These are phyloP conservation scores for Dissostichus mawsoni DNA, from an alignment of 2,113 vertebrate species.

Conservation along the genomic window DNA sequence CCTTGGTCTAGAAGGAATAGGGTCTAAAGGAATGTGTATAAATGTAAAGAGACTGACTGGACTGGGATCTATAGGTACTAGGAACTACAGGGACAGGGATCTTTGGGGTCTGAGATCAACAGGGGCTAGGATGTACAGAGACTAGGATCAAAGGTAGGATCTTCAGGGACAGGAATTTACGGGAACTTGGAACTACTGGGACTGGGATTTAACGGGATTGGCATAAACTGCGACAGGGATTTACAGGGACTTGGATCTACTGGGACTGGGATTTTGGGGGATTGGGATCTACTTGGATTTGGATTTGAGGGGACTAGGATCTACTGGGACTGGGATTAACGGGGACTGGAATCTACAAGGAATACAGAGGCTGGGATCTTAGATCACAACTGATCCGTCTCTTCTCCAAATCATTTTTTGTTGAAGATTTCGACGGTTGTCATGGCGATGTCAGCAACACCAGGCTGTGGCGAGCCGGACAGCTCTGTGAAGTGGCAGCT, in stretches of 20 bases:
- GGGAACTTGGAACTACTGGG: background rate
- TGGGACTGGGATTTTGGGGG: background rate
- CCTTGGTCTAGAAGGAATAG: background rate
- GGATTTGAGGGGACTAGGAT: background rate
- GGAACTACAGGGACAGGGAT: too few relatives aligned
- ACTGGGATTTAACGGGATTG: background rate
- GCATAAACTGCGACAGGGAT: background rate
- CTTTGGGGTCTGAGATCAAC: too few relatives aligned
- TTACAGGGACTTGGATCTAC: background rate
- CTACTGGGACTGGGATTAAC: too few relatives aligned
- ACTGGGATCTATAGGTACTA: background rate
- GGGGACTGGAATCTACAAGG: background rate
- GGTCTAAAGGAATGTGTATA: background rate
- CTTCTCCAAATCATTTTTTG: constrained; percentile 16
- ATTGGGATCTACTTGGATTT: background rate
- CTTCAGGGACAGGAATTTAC: background rate
- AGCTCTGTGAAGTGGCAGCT: constrained; percentile 91
- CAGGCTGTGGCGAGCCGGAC: constrained; percentile 48
- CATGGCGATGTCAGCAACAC: constrained; percentile 52
- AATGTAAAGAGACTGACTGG: background rate
- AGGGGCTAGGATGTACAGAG: background rate
- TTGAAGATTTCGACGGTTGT: constrained; percentile 35
- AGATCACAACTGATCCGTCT: background rate
- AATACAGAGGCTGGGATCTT: background rate
- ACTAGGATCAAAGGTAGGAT: constrained; percentile 2